Evolutionary conservation across 2,888 invertebrate species (phyloP), one percentile per base, ranked within the genome.

Genomic region (Polymixis lichenea): DNA sequence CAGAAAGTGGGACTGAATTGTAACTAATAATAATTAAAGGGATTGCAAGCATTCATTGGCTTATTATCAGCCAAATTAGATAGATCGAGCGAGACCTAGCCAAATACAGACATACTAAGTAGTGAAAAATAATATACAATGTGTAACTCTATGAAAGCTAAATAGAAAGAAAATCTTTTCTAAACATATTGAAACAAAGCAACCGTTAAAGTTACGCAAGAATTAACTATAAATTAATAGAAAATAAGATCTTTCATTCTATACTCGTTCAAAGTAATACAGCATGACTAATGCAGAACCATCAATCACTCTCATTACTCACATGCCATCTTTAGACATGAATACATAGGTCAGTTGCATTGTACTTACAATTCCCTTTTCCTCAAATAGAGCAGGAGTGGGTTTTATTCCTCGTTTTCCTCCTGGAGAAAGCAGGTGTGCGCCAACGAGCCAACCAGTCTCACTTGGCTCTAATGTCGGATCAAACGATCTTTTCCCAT

Each of bases 341-440:
- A 53, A 72, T 68, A 68, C 75, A 61, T 73, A 72, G 74, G 72
- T 83, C 77, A 60, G 64, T 72, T 75, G 67, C 53, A 77, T 67
- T 77, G 69, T 77, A 75, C 78, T 77, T 61, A 65, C 51, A 58
- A 61, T 72, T 70, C 67, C 77, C 73, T 82, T 85, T 85, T 82
- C 86, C 80, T 82, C 75, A 85, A 80, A 82, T 75, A 86, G 68
- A 65, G 77, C 70, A 61, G 56, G 19, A 60, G 49, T 64, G 51
- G n/a, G 65, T 78, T 87, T 79, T 75, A 75, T 73, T 75, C 75
- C 71, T 81, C 67, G 68, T 88, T 86, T 85, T 83, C 77, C 80
- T 83, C 60, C 8, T 83, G 28, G 38, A 74, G 79, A 83, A 82
- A 86, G 78, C 87, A 89, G 88, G 84, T 88, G 89, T 79, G 72